A percentile compares a stretch with the other conserved stretches of the same genome.
phyloP scores from a whole-genome alignment of 53 echinoderm and acorn worm species.

The Holothuria scabra region DNA sequence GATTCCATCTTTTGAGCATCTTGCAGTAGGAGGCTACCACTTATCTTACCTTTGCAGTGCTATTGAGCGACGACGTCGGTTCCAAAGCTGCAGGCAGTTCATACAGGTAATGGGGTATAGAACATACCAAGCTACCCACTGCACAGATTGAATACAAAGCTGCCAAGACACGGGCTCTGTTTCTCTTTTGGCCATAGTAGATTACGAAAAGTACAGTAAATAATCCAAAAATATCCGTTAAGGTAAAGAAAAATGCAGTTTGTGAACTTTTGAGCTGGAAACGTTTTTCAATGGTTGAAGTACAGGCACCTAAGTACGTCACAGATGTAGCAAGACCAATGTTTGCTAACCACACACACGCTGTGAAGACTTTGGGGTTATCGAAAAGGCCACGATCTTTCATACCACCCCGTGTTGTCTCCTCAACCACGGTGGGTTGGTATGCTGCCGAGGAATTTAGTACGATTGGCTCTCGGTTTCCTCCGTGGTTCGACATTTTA shows the following conservation, averaged over 20 bases:
- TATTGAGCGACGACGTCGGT: slow-evolving; percentile 7
- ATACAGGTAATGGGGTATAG: slow-evolving; percentile 39
- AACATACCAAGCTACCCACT: slow-evolving; percentile 34
- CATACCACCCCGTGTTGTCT: background rate
- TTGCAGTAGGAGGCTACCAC: too few relatives aligned
- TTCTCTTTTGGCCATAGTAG: slow-evolving; percentile 40
- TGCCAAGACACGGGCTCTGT: slow-evolving; percentile 34
- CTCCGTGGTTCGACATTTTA: too few relatives aligned
- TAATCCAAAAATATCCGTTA: slow-evolving; percentile 27
- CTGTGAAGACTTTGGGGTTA: slow-evolving; percentile 24
- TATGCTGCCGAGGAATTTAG: slow-evolving; percentile 1
- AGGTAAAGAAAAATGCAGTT: slow-evolving; percentile 43
- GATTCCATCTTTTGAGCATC: too few relatives aligned
- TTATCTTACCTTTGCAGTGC: slow-evolving; percentile 22
- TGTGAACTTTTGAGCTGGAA: slow-evolving; percentile 46
- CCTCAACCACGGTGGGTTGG: slow-evolving; percentile 22
- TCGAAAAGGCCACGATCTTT: slow-evolving; percentile 18
- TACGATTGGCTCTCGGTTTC: background rate
- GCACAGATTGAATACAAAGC: slow-evolving; percentile 37
- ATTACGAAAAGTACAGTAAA: slow-evolving; percentile 43
- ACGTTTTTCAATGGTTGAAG: slow-evolving; percentile 36
- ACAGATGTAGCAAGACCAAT: slow-evolving; percentile 28
- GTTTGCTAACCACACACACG: slow-evolving; percentile 14
- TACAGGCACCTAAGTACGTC: slow-evolving; percentile 47
- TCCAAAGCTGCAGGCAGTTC: slow-evolving; percentile 25